These are phyloP conservation scores for Ophion slaviceki DNA, from an alignment of 2,888 invertebrate genomes.

Conservation along the genomic window DNA sequence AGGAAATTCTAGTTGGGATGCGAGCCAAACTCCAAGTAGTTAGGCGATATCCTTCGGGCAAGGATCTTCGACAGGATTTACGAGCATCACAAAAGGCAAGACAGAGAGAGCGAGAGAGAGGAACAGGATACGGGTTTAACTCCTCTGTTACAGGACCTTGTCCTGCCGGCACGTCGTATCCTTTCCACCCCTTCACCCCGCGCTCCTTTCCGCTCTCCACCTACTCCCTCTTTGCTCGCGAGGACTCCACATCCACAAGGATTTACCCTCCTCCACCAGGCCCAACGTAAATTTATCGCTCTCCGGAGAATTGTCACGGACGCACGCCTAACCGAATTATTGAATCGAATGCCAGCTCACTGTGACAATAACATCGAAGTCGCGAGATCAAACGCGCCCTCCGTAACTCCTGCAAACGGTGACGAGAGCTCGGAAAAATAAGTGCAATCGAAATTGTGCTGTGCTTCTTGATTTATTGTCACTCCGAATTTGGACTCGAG, in stretches of 20 bases:
- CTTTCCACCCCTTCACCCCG: not conserved
- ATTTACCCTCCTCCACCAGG: conserved; percentile 32
- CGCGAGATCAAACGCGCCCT: not conserved
- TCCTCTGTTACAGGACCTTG: conserved; percentile 44
- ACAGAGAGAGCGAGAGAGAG: conserved; percentile 23
- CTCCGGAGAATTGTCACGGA: conserved; percentile 28
- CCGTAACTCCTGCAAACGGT: not conserved
- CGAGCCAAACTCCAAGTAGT: conserved; percentile 64
- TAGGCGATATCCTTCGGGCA: conserved; percentile 64
- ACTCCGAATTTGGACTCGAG: not conserved
- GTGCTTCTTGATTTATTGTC: not conserved
- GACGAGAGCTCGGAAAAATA: not conserved
- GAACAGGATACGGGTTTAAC: conserved; percentile 58
- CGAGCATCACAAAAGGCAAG: conserved; percentile 56
- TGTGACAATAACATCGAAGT: not conserved
- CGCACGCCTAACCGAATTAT: conserved; percentile 42
- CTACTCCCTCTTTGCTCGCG: not conserved
- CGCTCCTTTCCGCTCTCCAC: not conserved
- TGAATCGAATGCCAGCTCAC: conserved; percentile 40
- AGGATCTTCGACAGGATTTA: conserved; percentile 70
- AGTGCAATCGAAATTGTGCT: not conserved
- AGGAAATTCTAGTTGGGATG: conserved; percentile 47
- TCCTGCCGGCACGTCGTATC: conserved; percentile 36
- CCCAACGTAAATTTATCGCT: conserved; percentile 53
- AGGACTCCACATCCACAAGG: conserved; percentile 25